phyloP scores from a whole-genome alignment of 2,113 vertebrate species.

The Galeopterus variegatus region DNA sequence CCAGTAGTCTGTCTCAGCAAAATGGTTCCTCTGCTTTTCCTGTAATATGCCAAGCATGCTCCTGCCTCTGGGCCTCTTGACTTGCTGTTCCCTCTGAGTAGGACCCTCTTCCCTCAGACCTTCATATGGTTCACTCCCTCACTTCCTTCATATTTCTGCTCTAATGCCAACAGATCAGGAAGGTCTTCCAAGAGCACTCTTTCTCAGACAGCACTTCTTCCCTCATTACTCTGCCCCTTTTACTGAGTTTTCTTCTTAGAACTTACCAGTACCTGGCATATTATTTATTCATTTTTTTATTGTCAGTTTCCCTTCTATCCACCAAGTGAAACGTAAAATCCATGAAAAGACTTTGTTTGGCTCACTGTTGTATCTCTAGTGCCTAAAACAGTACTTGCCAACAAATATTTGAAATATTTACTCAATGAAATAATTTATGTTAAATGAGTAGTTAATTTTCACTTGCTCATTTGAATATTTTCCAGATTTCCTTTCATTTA shows the following conservation, averaged over 20 bases:
- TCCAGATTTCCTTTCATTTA: constrained; percentile 36
- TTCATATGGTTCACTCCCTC: background rate
- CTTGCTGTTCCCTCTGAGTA: background rate
- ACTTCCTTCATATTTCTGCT: background rate
- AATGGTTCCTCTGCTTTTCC: constrained; percentile 25
- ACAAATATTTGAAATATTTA: constrained; percentile 46
- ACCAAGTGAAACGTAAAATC: background rate
- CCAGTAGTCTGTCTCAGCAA: background rate
- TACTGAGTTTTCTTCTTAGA: background rate
- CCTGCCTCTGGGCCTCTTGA: background rate
- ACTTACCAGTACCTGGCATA: background rate
- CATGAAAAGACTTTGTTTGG: background rate
- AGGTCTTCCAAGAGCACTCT: background rate
- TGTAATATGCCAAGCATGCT: background rate
- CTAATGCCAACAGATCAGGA: background rate
- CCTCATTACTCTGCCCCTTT: background rate
- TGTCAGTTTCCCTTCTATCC: background rate
- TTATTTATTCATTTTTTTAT: background rate
- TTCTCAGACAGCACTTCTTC: background rate
- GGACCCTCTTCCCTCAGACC: background rate
- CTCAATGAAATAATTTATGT: constrained; percentile 21
- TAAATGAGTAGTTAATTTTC: constrained; percentile 38
- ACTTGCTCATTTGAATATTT: constrained; percentile 16
- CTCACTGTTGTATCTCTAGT: background rate
- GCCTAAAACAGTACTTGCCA: background rate